Evolutionary conservation across 2,113 vertebrate species (phyloP).

Genomic region (Tyrannus savana): DNA sequence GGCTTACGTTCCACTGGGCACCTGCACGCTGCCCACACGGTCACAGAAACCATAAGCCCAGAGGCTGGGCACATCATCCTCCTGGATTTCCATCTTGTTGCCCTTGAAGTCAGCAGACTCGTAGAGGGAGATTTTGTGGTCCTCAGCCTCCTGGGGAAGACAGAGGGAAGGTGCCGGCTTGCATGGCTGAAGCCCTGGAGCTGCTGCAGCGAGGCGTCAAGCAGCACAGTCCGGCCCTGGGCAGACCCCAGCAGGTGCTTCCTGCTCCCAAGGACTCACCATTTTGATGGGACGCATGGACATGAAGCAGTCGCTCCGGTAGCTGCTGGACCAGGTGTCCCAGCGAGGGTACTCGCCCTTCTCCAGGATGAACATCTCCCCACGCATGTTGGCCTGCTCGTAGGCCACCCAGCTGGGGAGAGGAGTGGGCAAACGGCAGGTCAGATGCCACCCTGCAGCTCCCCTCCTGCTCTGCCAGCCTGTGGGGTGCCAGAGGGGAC

Average conservation of each 20-base stretch:
- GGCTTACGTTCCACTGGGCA: conserved; percentile 89
- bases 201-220: fast-evolving
- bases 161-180: fast-evolving
- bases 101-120: conserved; percentile 93
- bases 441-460: neutral
- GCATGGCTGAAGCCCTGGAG: fast-evolving
- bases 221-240: fast-evolving
- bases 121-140: conserved; percentile 92
- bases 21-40: conserved; percentile 93
- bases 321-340: conserved; percentile 97
- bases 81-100: conserved; percentile 95
- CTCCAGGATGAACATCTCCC: conserved; percentile 97
- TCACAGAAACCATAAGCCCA: conserved; percentile 93
- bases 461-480: neutral
- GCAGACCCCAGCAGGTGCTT: fast-evolving
- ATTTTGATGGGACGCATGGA: conserved; percentile 91
- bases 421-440: fast-evolving
- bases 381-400: conserved; percentile 92
- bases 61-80: conserved; percentile 91
- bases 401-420: conserved; percentile 89
- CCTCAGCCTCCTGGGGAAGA: conserved; percentile 82
- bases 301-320: conserved; percentile 92
- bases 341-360: conserved; percentile 96
- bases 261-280: conserved; percentile 66
- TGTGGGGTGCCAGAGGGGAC: fast-evolving